Conservation (phyloP, 2,888 invertebrate species). For the Heliconius charithonia region DNA sequence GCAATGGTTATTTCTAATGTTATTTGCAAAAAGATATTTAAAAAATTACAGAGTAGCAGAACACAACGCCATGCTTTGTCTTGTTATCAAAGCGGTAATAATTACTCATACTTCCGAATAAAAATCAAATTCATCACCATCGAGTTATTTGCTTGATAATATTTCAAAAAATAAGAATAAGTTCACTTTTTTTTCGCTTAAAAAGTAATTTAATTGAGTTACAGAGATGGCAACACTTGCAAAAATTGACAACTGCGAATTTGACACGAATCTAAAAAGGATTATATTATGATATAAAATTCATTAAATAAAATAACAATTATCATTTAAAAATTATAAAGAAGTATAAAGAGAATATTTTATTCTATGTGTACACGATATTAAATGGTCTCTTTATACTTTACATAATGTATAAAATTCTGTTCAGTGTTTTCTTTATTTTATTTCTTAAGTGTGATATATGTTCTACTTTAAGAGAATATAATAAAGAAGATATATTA, state of each 20-base stretch:
- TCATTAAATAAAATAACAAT: neutral
- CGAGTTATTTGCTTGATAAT: too few relatives aligned
- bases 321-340: neutral
- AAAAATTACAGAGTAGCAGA: too few relatives aligned
- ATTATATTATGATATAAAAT: neutral
- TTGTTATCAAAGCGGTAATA: too few relatives aligned
- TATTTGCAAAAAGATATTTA: too few relatives aligned
- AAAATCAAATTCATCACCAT: too few relatives aligned
- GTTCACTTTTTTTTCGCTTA: too few relatives aligned
- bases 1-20: too few relatives aligned
- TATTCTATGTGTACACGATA: neutral
- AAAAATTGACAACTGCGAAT: neutral
- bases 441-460: slow-evolving; percentile 56
- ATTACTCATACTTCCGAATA: too few relatives aligned
- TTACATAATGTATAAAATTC: slow-evolving; percentile 52
- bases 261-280: slow-evolving; percentile 6
- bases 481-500: slow-evolving; percentile 83
- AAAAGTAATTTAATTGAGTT: neutral
- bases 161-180: too few relatives aligned
- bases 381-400: neutral
- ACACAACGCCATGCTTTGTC: too few relatives aligned
- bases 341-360: neutral
- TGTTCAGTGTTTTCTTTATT: slow-evolving; percentile 53
- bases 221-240: neutral
- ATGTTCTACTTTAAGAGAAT: slow-evolving; percentile 72